A percentile compares a stretch with the other conserved stretches of the same genome.
These are phyloP conservation scores for Halictus rubicundus DNA, from an alignment of 1,140 invertebrate species.

Conservation along the genomic window DNA sequence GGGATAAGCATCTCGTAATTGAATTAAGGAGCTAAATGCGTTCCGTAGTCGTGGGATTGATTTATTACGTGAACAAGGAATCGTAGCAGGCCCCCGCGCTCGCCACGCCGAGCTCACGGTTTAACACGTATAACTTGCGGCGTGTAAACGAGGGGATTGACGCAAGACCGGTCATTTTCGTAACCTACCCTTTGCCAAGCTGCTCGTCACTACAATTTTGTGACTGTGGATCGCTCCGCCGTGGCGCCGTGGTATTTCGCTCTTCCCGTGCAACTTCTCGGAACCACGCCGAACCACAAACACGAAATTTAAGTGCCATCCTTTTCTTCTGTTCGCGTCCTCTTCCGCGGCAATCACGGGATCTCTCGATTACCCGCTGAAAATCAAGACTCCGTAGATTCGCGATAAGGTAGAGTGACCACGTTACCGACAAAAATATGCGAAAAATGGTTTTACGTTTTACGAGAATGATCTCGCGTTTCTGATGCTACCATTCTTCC, in stretches of 20 bases:
- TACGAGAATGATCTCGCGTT: no score
- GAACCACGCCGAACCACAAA: background rate
- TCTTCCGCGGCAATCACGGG: no score
- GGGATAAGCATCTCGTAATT: constrained; percentile 56
- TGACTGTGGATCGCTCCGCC: constrained; percentile 10
- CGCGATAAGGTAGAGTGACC: no score
- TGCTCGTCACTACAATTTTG: constrained; percentile 37
- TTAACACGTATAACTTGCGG: constrained; percentile 50
- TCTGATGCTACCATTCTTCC: no score
- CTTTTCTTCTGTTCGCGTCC: no score
- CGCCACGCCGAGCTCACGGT: constrained; percentile 9
- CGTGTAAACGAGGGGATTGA: constrained; percentile 54
- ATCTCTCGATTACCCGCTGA: no score
- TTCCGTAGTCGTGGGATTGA: constrained; percentile 33
- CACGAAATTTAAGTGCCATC: background rate
- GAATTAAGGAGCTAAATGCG: constrained; percentile 61
- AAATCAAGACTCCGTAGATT: no score
- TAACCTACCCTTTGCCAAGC: constrained; percentile 52
- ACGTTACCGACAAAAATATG: no score
- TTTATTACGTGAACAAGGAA: constrained; percentile 57
- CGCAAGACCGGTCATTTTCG: constrained; percentile 59
- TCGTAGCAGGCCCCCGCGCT: constrained; percentile 32
- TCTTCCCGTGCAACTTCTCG: background rate
- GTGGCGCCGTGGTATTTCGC: constrained; percentile 18
- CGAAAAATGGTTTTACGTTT: no score